phyloP scores from a whole-genome alignment of 2,888 invertebrate species.

The Trisateles emortualis region DNA sequence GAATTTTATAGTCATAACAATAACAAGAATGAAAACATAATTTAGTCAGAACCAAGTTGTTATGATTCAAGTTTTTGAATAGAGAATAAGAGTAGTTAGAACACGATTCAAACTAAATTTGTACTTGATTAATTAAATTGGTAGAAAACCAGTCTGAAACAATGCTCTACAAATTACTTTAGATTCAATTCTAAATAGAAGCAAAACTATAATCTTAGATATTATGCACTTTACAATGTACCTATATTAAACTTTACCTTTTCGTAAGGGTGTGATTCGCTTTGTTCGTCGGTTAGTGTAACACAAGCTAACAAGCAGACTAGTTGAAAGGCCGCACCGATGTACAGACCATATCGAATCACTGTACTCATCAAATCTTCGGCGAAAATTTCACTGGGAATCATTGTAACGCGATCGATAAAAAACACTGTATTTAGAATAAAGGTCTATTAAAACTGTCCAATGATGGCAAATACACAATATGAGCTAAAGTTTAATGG shows the following conservation, averaged over 20 bases:
- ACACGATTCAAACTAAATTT: too few species aligned
- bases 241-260: constrained; percentile 70
- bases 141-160: too few species aligned
- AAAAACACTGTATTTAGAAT: constrained; percentile 6
- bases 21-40: too few species aligned
- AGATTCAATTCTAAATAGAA: too few species aligned
- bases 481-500: neutral
- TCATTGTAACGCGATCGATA: constrained; percentile 66
- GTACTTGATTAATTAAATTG: too few species aligned
- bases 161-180: too few species aligned
- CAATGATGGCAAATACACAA: neutral
- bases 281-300: constrained; percentile 89
- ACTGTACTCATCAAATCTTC: constrained; percentile 91
- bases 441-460: neutral
- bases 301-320: constrained; percentile 94
- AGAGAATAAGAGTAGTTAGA: too few species aligned
- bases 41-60: too few species aligned
- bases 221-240: neutral
- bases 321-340: constrained; percentile 96
- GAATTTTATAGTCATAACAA: too few species aligned
- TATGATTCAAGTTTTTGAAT: too few species aligned
- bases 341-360: constrained; percentile 92
- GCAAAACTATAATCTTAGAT: neutral
- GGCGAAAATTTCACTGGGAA: constrained; percentile 84
- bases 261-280: constrained; percentile 80